Conservation (phyloP, 2,888 invertebrate genomes). For the Chymomyza fuscimana region DNA sequence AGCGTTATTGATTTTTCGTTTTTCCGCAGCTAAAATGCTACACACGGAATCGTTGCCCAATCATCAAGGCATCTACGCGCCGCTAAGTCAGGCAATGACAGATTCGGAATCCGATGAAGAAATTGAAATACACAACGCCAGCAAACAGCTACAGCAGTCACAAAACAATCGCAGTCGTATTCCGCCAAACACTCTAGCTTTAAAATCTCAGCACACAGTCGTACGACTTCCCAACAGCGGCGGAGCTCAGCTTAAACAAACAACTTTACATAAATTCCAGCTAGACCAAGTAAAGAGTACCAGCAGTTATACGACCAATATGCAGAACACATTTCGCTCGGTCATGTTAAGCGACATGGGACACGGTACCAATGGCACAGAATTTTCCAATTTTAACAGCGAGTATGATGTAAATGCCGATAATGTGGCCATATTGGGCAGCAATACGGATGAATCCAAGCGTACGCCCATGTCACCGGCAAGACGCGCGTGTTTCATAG, state of each 20-base stretch:
- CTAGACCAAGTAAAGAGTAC: slow-evolving; percentile 33
- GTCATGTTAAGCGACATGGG: slow-evolving; percentile 76
- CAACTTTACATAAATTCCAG: slow-evolving; percentile 30
- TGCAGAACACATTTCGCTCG: slow-evolving; percentile 77
- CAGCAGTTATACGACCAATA: slow-evolving; percentile 68
- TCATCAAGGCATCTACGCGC: slow-evolving; percentile 84
- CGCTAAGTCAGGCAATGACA: slow-evolving; percentile 87
- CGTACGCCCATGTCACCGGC: slow-evolving; percentile 83
- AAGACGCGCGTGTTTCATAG: slow-evolving; percentile 85
- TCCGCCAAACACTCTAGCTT: slow-evolving; percentile 63
- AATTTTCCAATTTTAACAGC: slow-evolving; percentile 75
- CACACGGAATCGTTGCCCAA: slow-evolving; percentile 77
- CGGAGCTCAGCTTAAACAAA: slow-evolving; percentile 28
- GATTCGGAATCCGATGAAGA: slow-evolving; percentile 90
- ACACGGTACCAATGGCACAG: slow-evolving; percentile 62
- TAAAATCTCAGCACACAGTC: slow-evolving; percentile 53
- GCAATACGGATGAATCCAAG: slow-evolving; percentile 79
- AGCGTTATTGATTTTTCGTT: slow-evolving; percentile 70
- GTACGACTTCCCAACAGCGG: slow-evolving; percentile 33
- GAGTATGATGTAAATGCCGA: slow-evolving; percentile 78
- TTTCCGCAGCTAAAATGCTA: slow-evolving; percentile 76
- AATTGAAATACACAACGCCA: slow-evolving; percentile 67
- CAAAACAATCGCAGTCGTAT: slow-evolving; percentile 63
- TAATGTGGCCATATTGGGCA: slow-evolving; percentile 78
- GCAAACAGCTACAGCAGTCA: slow-evolving; percentile 46